These are phyloP conservation scores for Microplitis demolitor DNA, from an alignment of 1,140 invertebrate species.

Conservation along the genomic window DNA sequence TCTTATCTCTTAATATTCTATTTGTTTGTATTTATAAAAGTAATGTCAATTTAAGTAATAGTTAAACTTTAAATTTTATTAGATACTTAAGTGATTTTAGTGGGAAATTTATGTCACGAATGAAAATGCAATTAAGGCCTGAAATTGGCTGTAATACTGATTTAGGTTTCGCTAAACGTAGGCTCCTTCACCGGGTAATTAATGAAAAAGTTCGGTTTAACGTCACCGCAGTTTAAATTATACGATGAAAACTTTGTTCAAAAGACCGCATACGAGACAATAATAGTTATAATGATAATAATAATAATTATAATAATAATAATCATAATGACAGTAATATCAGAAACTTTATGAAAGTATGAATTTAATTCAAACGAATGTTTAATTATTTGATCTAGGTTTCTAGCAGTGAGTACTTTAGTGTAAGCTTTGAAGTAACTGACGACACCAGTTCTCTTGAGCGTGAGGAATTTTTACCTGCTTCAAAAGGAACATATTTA, in stretches of 20 bases:
- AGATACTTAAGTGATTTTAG: not conserved
- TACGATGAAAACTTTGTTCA: not conserved
- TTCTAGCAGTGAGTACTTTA: conserved; percentile 78
- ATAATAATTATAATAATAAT: too few relatives aligned
- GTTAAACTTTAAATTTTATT: too few relatives aligned
- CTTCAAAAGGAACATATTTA: conserved; percentile 70
- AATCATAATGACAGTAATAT: conserved; percentile 16
- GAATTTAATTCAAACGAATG: conserved; percentile 1
- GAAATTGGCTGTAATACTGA: conserved; percentile 7
- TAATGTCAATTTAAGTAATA: too few relatives aligned
- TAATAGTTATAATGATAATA: too few relatives aligned
- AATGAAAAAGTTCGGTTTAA: not conserved
- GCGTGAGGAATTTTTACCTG: conserved; percentile 72
- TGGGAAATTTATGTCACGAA: not conserved
- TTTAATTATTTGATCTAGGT: conserved; percentile 61
- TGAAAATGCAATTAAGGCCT: not conserved
- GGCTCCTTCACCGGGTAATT: conserved; percentile 1
- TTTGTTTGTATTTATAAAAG: too few relatives aligned
- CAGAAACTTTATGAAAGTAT: not conserved
- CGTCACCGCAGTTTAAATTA: not conserved
- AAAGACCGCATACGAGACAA: too few relatives aligned
- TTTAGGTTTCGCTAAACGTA: not conserved
- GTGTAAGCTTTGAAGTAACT: conserved; percentile 71
- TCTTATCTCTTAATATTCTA: too few relatives aligned
- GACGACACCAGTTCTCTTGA: conserved; percentile 60